Evolutionary conservation across 2,797 vertebrate genomes (phyloP).

Genomic region (Chrosomus eos): DNA sequence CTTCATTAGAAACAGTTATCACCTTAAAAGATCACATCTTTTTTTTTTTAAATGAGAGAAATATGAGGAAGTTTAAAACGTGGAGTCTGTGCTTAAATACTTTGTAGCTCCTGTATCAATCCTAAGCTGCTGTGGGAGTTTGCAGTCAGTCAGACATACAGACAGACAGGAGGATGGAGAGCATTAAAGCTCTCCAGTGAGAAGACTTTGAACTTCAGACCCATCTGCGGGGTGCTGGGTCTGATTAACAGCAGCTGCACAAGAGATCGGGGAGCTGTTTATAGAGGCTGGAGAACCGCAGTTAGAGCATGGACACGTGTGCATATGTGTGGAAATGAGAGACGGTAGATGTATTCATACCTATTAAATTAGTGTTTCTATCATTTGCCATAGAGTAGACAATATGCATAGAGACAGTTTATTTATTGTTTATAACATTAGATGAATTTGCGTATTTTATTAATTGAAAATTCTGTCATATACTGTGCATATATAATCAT

Average conservation of each 20-base stretch:
- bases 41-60: constrained; percentile 8
- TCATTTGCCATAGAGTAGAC: not conserved
- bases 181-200: constrained; percentile 69
- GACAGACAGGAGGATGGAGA: constrained; percentile 56
- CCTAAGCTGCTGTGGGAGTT: constrained; percentile 65
- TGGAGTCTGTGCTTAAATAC: constrained; percentile 54
- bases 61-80: constrained; percentile 49
- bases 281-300: constrained; percentile 21
- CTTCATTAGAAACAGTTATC: constrained; percentile 56
- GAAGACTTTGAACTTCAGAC: constrained; percentile 74
- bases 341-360: not conserved
- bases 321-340: constrained; percentile 7
- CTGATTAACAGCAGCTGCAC: constrained; percentile 80
- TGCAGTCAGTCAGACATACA: constrained; percentile 55
- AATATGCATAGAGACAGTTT: not conserved
- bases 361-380: not conserved
- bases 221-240: constrained; percentile 61
- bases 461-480: not conserved
- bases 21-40: constrained; percentile 59
- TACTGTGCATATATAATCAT: no score
- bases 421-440: not conserved
- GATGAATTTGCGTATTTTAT: not conserved
- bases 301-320: constrained; percentile 37
- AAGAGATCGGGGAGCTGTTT: constrained; percentile 67
- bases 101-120: constrained; percentile 65